These are phyloP conservation scores for Gymnocephalus cernua DNA, from an alignment of 2,113 vertebrate genomes.

Conservation along the genomic window DNA sequence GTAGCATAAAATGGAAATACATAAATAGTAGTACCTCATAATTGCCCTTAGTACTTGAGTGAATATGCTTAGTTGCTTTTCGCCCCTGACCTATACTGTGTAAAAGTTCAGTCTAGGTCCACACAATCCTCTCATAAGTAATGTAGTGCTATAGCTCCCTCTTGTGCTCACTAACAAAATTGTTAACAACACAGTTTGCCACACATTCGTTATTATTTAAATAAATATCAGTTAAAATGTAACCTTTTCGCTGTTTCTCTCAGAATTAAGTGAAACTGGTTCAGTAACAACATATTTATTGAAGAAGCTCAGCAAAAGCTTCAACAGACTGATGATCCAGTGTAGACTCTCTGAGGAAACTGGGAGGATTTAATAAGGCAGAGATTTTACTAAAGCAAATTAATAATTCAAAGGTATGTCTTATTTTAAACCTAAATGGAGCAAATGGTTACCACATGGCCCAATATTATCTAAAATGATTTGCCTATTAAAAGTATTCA, in stretches of 20 bases:
- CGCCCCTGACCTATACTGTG: too few relatives aligned
- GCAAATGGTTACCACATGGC: too few relatives aligned
- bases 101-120: not conserved
- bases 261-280: not conserved
- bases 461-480: too few relatives aligned
- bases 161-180: constrained; percentile 19
- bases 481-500: too few relatives aligned
- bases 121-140: not conserved
- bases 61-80: too few relatives aligned
- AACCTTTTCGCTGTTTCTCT: not conserved
- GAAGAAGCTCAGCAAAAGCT: not conserved
- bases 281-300: not conserved
- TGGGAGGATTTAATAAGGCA: not conserved
- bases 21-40: too few relatives aligned
- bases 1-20: too few relatives aligned
- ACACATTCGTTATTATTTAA: not conserved
- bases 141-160: constrained; percentile 23
- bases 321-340: too few relatives aligned
- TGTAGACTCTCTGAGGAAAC: not conserved
- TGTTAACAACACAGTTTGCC: not conserved
- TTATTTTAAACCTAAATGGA: too few relatives aligned
- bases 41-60: too few relatives aligned
- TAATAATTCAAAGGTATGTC: not conserved
- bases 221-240: not conserved
- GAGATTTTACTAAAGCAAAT: not conserved